These are phyloP conservation scores for Drosophila ogumai DNA, from an alignment of 1,140 invertebrate genomes.

Conservation along the genomic window DNA sequence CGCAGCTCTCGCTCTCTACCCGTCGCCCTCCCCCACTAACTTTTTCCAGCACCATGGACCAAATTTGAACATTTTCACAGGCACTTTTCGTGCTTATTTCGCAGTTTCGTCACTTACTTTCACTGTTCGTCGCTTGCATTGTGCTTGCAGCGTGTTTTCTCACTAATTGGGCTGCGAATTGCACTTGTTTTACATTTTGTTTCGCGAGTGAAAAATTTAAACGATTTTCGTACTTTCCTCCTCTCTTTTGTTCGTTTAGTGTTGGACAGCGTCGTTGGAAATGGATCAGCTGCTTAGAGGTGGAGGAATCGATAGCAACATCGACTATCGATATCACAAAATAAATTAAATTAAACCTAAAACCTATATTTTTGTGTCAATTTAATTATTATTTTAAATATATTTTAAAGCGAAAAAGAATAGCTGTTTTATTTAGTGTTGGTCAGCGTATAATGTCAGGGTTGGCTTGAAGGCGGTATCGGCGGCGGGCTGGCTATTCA, in stretches of 20 bases:
- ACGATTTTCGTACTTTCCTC: conserved; percentile 12
- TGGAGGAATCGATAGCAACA: neutral
- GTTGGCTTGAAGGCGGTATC: neutral
- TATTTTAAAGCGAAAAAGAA: neutral
- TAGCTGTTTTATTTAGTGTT: neutral
- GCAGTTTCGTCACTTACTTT: conserved; percentile 19
- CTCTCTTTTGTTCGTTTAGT: conserved; percentile 20
- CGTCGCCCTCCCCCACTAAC: conserved; percentile 14
- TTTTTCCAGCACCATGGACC: conserved; percentile 35
- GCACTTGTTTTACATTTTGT: conserved; percentile 33
- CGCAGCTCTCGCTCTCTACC: conserved; percentile 28
- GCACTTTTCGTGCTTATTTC: conserved; percentile 23
- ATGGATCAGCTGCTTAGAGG: conserved; percentile 7
- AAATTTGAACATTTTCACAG: conserved; percentile 63
- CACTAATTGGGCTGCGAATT: conserved; percentile 24
- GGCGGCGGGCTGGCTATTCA: neutral
- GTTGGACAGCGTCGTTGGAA: neutral
- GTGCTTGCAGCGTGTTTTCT: conserved; percentile 11
- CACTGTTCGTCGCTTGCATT: conserved; percentile 25
- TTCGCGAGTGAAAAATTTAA: conserved; percentile 10
- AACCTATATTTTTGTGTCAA: neutral
- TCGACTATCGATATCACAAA: neutral
- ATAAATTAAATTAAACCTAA: neutral
- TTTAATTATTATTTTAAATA: neutral
- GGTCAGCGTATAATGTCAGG: neutral